phyloP scores from a whole-genome alignment of 1,140 invertebrate species.

The Limonius californicus region DNA sequence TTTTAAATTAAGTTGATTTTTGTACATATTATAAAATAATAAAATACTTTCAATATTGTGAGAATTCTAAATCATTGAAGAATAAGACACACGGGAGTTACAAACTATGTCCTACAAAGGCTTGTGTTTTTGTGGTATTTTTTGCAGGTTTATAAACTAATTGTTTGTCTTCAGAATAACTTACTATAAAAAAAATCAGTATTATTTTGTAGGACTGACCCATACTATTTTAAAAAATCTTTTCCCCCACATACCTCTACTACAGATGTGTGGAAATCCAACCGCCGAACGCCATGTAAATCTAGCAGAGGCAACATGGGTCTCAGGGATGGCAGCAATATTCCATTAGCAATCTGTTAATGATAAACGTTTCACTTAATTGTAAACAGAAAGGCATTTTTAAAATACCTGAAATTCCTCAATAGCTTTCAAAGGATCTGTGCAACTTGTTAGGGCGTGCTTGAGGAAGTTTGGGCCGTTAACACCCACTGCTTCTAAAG shows the following conservation, averaged over 20 bases:
- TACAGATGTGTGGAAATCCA: constrained; percentile 94
- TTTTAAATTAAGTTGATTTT: too few species aligned
- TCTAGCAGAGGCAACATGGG: constrained; percentile 94
- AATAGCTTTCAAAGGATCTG: constrained; percentile 93
- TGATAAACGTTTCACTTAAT: not conserved
- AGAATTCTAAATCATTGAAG: too few species aligned
- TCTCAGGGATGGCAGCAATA: constrained; percentile 84
- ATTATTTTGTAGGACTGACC: too few species aligned
- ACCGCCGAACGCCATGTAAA: constrained; percentile 82
- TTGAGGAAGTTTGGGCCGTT: constrained; percentile 84
- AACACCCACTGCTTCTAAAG: constrained; percentile 86
- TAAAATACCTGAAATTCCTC: constrained; percentile 89
- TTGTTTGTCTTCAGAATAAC: too few species aligned
- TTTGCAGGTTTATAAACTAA: too few species aligned
- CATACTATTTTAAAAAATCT: too few species aligned
- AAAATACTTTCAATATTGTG: too few species aligned
- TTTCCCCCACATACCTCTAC: constrained; percentile 73
- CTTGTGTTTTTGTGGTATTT: too few species aligned
- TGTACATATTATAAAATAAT: too few species aligned
- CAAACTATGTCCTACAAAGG: too few species aligned
- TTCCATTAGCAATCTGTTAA: constrained; percentile 82
- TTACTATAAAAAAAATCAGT: too few species aligned
- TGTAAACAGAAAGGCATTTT: not conserved
- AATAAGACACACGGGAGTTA: too few species aligned
- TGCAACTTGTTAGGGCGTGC: constrained; percentile 91